These are phyloP conservation scores for Ricordea florida DNA, from an alignment of 92 coral and sea anemone genomes.

Conservation along the genomic window DNA sequence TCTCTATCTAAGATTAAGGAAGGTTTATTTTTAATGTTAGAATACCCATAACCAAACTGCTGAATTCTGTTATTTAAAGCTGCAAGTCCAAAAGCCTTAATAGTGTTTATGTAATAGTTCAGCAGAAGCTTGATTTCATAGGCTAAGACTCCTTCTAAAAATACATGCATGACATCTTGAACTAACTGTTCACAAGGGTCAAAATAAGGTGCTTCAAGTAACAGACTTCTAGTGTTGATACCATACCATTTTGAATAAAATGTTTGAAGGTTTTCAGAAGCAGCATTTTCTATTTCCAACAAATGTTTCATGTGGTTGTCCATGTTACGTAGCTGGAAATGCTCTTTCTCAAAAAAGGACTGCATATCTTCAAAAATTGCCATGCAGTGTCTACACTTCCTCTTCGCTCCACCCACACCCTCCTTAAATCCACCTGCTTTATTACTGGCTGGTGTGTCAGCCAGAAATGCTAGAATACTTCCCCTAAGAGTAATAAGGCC, in stretches of 20 bases:
- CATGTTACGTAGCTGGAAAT: background rate
- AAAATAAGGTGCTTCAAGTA: slow-evolving; percentile 53
- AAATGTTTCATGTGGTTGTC: slow-evolving; percentile 29
- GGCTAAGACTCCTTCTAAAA: slow-evolving; percentile 39
- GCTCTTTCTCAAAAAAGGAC: background rate
- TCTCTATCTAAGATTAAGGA: slow-evolving; percentile 15
- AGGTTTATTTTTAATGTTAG: too few relatives aligned
- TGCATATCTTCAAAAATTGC: slow-evolving; percentile 23
- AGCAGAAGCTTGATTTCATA: slow-evolving; percentile 39
- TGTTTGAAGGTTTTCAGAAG: slow-evolving; percentile 2
- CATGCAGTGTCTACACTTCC: slow-evolving; percentile 51
- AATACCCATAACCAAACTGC: slow-evolving; percentile 28
- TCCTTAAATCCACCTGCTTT: slow-evolving; percentile 51
- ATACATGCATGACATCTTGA: slow-evolving; percentile 60
- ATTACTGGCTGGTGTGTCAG: slow-evolving; percentile 64
- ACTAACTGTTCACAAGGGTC: slow-evolving; percentile 51
- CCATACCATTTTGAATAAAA: slow-evolving; percentile 55
- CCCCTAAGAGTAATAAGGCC: slow-evolving; percentile 43
- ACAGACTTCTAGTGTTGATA: slow-evolving; percentile 21
- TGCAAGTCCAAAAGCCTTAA: background rate
- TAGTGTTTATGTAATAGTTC: too few relatives aligned
- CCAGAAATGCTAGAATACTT: slow-evolving; percentile 18
- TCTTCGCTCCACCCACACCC: slow-evolving; percentile 42
- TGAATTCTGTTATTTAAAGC: slow-evolving; percentile 19
- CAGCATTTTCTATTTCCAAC: slow-evolving; percentile 2